phyloP scores from a whole-genome alignment of 2,797 vertebrate species.

The Myotis daubentonii region DNA sequence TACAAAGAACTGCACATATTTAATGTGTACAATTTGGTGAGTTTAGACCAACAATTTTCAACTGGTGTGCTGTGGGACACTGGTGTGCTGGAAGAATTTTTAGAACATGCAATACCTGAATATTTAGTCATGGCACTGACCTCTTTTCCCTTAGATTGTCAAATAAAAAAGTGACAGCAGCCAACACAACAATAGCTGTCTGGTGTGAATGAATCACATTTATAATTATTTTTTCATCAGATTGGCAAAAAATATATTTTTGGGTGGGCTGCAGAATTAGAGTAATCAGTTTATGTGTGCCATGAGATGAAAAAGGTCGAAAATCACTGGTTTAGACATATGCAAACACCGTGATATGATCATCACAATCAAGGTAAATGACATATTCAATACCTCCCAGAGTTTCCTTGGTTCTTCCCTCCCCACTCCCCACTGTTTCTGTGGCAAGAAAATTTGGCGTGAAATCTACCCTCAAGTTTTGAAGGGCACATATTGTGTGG shows the following conservation, averaged over 20 bases:
- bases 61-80: background rate
- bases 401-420: background rate
- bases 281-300: background rate
- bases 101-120: background rate
- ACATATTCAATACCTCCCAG: background rate
- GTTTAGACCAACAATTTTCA: background rate
- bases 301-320: background rate
- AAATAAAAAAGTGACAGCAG: background rate
- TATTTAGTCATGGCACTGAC: background rate
- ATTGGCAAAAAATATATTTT: background rate
- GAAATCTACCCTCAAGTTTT: background rate
- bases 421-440: background rate
- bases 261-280: background rate
- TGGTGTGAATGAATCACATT: background rate
- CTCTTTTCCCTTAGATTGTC: background rate
- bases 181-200: background rate
- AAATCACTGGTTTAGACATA: background rate
- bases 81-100: background rate
- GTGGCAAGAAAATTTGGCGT: background rate
- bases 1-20: background rate
- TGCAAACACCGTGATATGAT: background rate
- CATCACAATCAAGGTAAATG: background rate
- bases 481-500: background rate
- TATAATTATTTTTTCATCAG: background rate
- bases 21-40: background rate